Percentiles rank a stretch among this genome's conserved stretches.
Evolutionary conservation across 2,797 vertebrate species (phyloP).

Genomic region (Triplophysa yarkandensis): DNA sequence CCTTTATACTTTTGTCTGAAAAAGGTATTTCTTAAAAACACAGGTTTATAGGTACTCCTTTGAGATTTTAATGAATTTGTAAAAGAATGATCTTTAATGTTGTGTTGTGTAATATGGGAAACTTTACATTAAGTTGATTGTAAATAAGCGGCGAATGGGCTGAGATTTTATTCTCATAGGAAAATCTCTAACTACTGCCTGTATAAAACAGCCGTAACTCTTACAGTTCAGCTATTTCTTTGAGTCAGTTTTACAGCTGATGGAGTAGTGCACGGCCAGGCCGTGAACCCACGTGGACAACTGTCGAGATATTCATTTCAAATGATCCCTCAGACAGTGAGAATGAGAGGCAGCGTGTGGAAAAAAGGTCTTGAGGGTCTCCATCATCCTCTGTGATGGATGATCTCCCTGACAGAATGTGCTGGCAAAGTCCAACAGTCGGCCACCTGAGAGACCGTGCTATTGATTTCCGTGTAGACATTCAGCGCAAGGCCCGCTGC

Average conservation of each 20-base stretch:
- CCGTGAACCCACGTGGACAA: slow-evolving; percentile 21
- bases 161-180: slow-evolving; percentile 2
- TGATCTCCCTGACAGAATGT: slow-evolving; percentile 60
- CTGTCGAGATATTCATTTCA: slow-evolving; percentile 41
- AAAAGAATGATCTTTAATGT: not conserved
- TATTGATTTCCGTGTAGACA: slow-evolving; percentile 60
- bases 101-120: too few relatives aligned
- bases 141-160: slow-evolving; percentile 11
- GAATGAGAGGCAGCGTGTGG: slow-evolving; percentile 40
- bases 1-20: too few relatives aligned
- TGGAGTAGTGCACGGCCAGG: slow-evolving; percentile 18
- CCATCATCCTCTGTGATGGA: slow-evolving; percentile 58
- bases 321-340: slow-evolving; percentile 57
- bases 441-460: slow-evolving; percentile 55
- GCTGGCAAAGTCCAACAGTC: slow-evolving; percentile 58
- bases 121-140: too few relatives aligned
- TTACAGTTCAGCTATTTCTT: slow-evolving; percentile 18
- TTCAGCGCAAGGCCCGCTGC: slow-evolving; percentile 52
- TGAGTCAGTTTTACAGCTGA: slow-evolving; percentile 24
- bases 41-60: not conserved
- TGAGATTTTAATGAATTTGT: not conserved
- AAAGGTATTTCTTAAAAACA: too few relatives aligned
- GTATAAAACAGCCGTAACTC: slow-evolving; percentile 1
- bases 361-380: slow-evolving; percentile 54
- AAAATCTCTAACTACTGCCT: not conserved